Evolutionary conservation across 2,113 vertebrate species (phyloP).

Genomic region (Phalacrocorax aristotelis): DNA sequence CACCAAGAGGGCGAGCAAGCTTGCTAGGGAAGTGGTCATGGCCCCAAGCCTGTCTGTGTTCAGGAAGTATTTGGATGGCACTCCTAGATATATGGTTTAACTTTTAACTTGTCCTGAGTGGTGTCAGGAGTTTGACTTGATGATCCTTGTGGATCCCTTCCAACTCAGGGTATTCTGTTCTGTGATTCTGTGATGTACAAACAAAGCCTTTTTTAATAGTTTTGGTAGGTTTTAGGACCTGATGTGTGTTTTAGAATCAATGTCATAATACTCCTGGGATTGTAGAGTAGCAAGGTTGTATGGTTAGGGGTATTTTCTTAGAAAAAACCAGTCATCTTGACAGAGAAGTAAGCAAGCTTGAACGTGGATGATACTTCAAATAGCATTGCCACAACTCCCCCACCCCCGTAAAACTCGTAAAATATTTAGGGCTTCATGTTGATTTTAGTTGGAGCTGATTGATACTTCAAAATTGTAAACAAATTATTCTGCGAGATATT

Average conservation of each 20-base stretch:
- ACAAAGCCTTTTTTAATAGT: background rate
- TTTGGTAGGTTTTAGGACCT: background rate
- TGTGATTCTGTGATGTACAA: background rate
- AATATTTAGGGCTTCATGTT: background rate
- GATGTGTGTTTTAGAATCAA: background rate
- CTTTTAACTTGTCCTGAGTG: background rate
- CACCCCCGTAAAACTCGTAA: no score
- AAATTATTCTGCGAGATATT: background rate
- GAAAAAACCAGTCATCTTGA: background rate
- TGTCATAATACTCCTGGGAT: background rate
- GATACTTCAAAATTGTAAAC: background rate
- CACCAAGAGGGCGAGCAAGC: background rate
- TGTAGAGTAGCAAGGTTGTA: background rate
- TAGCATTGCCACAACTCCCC: background rate
- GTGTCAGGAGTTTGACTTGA: background rate
- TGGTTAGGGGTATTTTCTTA: background rate
- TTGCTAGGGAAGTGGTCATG: background rate
- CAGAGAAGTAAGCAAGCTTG: background rate
- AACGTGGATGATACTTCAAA: background rate
- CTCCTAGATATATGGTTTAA: background rate
- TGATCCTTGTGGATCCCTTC: background rate
- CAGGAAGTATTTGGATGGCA: accelerated
- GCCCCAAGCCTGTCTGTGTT: background rate
- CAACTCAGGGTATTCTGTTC: background rate
- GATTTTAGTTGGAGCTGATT: background rate